Evolutionary conservation across 2,113 vertebrate genomes (phyloP).

Genomic region (Anolis sagrei): DNA sequence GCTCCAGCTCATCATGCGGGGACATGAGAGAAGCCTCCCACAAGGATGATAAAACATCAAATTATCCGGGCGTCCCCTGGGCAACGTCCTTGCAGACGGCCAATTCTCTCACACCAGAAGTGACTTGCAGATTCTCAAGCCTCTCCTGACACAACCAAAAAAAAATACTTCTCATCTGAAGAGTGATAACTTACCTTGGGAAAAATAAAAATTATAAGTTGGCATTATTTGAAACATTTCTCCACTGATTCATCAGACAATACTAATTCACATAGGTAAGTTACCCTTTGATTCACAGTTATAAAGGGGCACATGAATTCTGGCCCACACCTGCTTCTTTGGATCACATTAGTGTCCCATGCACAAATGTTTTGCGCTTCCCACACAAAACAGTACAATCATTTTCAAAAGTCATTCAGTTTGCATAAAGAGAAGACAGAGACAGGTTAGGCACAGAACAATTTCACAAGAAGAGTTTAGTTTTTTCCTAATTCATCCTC

Average conservation of each 20-base stretch:
- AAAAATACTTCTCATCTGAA: background rate
- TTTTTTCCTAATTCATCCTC: conserved; percentile 26
- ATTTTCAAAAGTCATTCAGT: background rate
- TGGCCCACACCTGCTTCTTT: too few relatives aligned
- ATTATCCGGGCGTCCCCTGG: too few relatives aligned
- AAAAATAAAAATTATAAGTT: too few relatives aligned
- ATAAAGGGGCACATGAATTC: background rate
- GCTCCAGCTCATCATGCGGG: too few relatives aligned
- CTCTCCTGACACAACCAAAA: too few relatives aligned
- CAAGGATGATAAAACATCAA: too few relatives aligned
- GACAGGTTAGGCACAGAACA: background rate
- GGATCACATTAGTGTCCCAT: background rate
- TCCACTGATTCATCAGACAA: background rate
- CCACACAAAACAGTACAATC: background rate
- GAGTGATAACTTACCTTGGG: too few relatives aligned
- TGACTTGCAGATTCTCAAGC: too few relatives aligned
- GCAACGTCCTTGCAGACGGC: too few relatives aligned
- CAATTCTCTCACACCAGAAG: too few relatives aligned
- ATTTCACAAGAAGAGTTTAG: conserved; percentile 3
- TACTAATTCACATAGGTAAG: background rate
- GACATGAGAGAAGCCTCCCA: too few relatives aligned
- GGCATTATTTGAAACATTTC: too few relatives aligned
- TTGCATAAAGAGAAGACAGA: background rate
- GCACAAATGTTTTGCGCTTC: background rate
- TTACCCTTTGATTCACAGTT: background rate